These are phyloP conservation scores for Cheilosia vernalis DNA, from an alignment of 2,888 invertebrate species.

Conservation along the genomic window DNA sequence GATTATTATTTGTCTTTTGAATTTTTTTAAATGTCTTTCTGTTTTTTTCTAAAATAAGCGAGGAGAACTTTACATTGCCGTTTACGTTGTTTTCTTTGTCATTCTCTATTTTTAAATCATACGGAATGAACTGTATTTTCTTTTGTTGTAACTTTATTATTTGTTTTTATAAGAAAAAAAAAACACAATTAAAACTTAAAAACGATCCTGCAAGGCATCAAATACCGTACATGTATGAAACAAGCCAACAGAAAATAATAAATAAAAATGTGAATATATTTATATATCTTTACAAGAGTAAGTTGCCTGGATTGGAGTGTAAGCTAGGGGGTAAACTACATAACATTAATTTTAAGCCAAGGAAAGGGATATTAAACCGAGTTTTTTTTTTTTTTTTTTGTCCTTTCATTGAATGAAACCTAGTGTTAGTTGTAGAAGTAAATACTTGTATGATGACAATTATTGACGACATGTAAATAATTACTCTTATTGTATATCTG, in stretches of 20 bases:
- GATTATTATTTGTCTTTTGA: conserved; percentile 48
- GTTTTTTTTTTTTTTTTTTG: conserved; percentile 8
- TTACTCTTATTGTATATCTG: conserved; percentile 12
- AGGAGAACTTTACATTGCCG: conserved; percentile 55
- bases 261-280: conserved; percentile 60
- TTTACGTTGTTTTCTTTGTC: conserved; percentile 26
- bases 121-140: conserved; percentile 10
- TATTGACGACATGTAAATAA: conserved; percentile 56
- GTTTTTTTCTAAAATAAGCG: conserved; percentile 35
- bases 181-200: conserved; percentile 8
- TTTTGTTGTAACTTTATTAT: conserved; percentile 28
- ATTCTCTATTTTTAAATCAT: conserved; percentile 29
- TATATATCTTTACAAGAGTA: conserved; percentile 56
- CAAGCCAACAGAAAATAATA: conserved; percentile 21
- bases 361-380: conserved; percentile 19
- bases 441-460: conserved; percentile 36
- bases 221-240: conserved; percentile 11
- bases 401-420: conserved; percentile 36
- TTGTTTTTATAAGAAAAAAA: conserved; percentile 27
- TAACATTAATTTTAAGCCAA: conserved; percentile 63
- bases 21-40: conserved; percentile 29
- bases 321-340: conserved; percentile 36
- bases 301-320: conserved; percentile 45
- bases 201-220: conserved; percentile 22
- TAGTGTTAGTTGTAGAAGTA: conserved; percentile 20